These are phyloP conservation scores for Agonopterix heracliana DNA, from an alignment of 2,888 invertebrate genomes.

Conservation along the genomic window DNA sequence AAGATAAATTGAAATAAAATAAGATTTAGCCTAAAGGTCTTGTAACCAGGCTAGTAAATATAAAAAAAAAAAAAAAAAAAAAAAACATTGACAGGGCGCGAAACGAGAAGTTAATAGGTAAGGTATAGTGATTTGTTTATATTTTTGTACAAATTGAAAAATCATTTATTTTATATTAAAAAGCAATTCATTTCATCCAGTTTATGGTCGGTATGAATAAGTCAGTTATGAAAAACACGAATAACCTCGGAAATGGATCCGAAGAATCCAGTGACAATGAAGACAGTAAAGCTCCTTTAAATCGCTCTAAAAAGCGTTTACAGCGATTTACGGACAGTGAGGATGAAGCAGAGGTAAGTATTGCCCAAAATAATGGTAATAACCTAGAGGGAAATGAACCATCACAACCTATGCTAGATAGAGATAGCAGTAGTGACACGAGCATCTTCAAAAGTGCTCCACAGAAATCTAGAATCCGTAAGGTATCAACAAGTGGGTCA, in stretches of 20 bases:
- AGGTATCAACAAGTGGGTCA: constrained; percentile 2
- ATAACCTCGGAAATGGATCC: neutral
- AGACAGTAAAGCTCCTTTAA: constrained; percentile 20
- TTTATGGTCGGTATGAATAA: too few species aligned
- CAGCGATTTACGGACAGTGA: constrained; percentile 44
- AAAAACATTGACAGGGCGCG: too few species aligned
- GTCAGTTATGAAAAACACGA: too few species aligned
- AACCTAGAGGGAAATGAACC: neutral
- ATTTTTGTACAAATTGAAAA: too few species aligned
- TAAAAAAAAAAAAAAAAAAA: too few species aligned
- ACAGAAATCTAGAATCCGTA: constrained; percentile 20
- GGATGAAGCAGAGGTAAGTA: constrained; percentile 26
- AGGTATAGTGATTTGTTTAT: too few species aligned
- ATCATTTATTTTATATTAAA: too few species aligned
- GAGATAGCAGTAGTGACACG: constrained; percentile 7
- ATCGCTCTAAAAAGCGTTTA: constrained; percentile 29
- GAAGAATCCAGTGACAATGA: constrained; percentile 22
- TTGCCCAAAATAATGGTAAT: constrained; percentile 3
- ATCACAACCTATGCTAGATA: constrained; percentile 11
- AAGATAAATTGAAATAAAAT: too few species aligned
- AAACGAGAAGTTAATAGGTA: too few species aligned
- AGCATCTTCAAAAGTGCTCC: constrained; percentile 12
- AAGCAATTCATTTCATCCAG: too few species aligned
- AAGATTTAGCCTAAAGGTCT: too few species aligned
- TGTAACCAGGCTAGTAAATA: too few species aligned